Evolutionary conservation across 1,140 invertebrate genomes (phyloP), one percentile per base, ranked within the genome.

Genomic region (Chymomyza costata): DNA sequence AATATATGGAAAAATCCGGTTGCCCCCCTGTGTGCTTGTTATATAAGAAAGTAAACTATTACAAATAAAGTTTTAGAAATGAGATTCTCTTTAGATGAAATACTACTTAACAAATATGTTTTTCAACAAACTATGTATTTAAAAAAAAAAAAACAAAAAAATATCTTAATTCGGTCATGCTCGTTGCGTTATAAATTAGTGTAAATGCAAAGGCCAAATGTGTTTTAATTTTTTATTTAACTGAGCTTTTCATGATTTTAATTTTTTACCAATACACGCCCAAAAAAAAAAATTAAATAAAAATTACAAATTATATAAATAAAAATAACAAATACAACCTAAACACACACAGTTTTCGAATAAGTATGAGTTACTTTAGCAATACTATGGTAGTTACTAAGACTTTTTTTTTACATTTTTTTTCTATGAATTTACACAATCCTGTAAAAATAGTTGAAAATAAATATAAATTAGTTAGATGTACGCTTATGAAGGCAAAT

Each of bases 381-480:
- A 41, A 73, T 73, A 73, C 63, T 67, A 60, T 57, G 37, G 43
- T 73, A 73, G 69, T 35, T 44, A 64, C 47, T 73, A 73, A 73
- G 69, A 50, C 38, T 55, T 45, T 65, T 64, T 76, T 66, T 65
- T 69, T 64, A 45, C 31, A 37, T 39, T 62, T 63, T 74, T 73
- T 76, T 76, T 64, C 50, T 70, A 70, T 66, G 53, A 70, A 78
- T 55, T 70, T 56, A 62, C 56, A 63, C 37, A 57, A 74, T 71
- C 63, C 56, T 76, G 70, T 76, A 76, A 76, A 78, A 76, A 70
- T 76, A 76, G 70, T 78, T 70, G 66, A 61, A 76, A 76, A 76
- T 76, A 76, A 76, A 76, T 55, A 65, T 52, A 52, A 76, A 65
- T 78, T 76, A 76, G 71, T 65, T 76, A 78, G 70, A 70, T 65